A percentile compares a stretch with the other conserved stretches of the same genome.
These are phyloP conservation scores for Eptatretus atami DNA, from an alignment of 2,797 vertebrate species.

Conservation along the genomic window DNA sequence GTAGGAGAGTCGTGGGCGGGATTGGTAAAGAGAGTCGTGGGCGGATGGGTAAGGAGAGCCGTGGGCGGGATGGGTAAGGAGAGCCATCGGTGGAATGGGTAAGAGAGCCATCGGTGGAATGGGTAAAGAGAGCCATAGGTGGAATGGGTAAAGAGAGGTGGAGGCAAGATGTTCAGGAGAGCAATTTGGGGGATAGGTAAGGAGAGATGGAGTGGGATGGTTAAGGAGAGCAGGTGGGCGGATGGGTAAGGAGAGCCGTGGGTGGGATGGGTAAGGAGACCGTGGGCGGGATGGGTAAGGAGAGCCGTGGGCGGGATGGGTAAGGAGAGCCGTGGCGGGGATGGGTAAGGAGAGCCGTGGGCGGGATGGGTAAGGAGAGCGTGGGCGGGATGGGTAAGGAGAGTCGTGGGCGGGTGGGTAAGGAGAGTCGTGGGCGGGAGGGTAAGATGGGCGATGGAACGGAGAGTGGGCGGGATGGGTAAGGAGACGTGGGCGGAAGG, in stretches of 20 bases:
- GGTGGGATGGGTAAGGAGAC: neutral
- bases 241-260: too few species aligned
- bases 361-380: neutral
- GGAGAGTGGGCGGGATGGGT: neutral
- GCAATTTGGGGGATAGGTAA: neutral
- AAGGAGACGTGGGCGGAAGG: neutral
- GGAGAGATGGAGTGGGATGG: neutral
- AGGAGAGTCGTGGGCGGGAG: too few species aligned
- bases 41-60: neutral
- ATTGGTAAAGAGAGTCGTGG: too few species aligned
- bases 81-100: too few species aligned
- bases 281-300: neutral
- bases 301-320: neutral
- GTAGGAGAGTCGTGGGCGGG: too few species aligned
- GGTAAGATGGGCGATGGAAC: too few species aligned
- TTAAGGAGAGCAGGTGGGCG: neutral
- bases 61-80: neutral
- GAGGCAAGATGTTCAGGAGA: too few species aligned
- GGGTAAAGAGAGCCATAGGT: too few species aligned
- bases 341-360: neutral
- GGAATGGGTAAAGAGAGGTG: too few species aligned
- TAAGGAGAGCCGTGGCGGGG: neutral
- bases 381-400: neutral
- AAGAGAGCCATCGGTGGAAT: too few species aligned
- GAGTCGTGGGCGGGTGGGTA: neutral